Conservation (phyloP, 2,113 vertebrate genomes). For the Polypterus bichir region DNA sequence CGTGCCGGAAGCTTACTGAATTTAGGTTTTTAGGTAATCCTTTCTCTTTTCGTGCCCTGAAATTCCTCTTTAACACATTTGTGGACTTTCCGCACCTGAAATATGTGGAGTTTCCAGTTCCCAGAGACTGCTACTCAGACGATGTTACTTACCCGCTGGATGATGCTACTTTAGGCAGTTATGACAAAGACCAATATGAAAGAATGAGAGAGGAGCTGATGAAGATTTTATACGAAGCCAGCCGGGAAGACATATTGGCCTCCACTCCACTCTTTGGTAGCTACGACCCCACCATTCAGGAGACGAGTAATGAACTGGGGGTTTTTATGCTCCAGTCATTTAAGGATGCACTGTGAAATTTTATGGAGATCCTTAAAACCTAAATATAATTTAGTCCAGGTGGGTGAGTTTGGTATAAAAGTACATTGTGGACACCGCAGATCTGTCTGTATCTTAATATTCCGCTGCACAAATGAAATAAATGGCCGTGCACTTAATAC, state of each 20-base stretch:
- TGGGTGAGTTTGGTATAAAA: no score
- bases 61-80: conserved; percentile 53
- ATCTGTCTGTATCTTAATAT: no score
- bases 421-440: no score
- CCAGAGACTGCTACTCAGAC: conserved; percentile 74
- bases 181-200: conserved; percentile 62
- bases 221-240: conserved; percentile 51
- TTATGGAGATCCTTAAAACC: no score
- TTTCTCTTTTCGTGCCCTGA: conserved; percentile 46
- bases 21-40: no score
- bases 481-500: no score
- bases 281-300: conserved; percentile 74
- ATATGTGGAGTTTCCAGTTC: conserved; percentile 76
- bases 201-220: conserved; percentile 51
- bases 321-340: conserved; percentile 69
- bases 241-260: conserved; percentile 55
- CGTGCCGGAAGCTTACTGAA: no score
- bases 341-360: conserved; percentile 62
- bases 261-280: conserved; percentile 71
- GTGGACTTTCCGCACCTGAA: conserved; percentile 53
- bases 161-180: conserved; percentile 51
- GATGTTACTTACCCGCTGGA: conserved; percentile 66
- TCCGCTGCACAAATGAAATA: no score
- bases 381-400: background rate
- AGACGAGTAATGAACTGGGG: conserved; percentile 79